A percentile compares a stretch with the other conserved stretches of the same genome.
These are phyloP conservation scores for Drosophila chauvacae DNA, from an alignment of 1,140 invertebrate genomes.

Conservation along the genomic window DNA sequence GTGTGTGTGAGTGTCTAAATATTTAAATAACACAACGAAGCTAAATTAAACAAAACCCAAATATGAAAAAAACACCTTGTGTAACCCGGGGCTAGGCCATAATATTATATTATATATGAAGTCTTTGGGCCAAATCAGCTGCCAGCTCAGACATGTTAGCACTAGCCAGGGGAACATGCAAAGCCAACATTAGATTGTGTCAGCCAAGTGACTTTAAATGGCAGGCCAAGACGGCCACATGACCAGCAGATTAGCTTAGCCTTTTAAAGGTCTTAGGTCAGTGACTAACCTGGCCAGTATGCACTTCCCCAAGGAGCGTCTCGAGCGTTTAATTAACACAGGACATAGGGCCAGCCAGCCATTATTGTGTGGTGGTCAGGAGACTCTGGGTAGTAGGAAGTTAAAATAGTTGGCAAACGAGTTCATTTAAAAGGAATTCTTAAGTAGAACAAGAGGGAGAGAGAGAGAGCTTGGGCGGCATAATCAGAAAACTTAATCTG, in stretches of 20 bases:
- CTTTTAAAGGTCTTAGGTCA: conserved; percentile 36
- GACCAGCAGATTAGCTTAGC: conserved; percentile 35
- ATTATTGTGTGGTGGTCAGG: neutral
- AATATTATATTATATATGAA: neutral
- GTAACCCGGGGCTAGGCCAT: conserved; percentile 15
- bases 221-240: conserved; percentile 39
- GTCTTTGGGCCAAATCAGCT: conserved; percentile 27
- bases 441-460: neutral
- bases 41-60: conserved; percentile 35
- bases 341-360: conserved; percentile 10
- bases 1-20: conserved; percentile 35
- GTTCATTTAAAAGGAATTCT: conserved; percentile 22
- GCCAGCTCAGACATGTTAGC: conserved; percentile 33
- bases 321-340: conserved; percentile 32
- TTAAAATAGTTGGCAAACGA: conserved; percentile 2
- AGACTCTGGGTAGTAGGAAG: neutral
- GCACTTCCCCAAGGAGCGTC: conserved; percentile 26
- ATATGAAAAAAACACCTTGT: conserved; percentile 11
- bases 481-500: conserved; percentile 2
- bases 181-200: conserved; percentile 56
- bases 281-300: conserved; percentile 6
- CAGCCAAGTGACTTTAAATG: conserved; percentile 47
- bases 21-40: conserved; percentile 49
- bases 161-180: conserved; percentile 31
- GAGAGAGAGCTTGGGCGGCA: no score